These are phyloP conservation scores for Cyclargus thomasi DNA, from an alignment of 1,140 invertebrate species.

Conservation along the genomic window DNA sequence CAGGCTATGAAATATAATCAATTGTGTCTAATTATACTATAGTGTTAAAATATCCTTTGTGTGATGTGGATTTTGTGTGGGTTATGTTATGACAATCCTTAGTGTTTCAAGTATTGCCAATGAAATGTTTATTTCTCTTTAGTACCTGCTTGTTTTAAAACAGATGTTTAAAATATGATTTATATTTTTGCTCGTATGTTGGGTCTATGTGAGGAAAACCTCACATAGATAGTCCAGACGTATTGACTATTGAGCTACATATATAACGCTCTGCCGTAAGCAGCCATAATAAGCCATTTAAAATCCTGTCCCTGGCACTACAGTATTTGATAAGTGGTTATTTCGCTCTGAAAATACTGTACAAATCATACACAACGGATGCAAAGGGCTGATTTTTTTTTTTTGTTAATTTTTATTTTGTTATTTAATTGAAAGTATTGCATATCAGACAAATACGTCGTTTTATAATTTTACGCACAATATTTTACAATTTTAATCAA, in stretches of 20 bases:
- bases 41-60: neutral
- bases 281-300: no score
- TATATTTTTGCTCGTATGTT: neutral
- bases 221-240: no score
- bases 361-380: no score
- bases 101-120: constrained; percentile 6
- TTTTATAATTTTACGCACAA: neutral
- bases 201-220: no score
- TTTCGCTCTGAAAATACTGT: no score
- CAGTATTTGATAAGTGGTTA: no score
- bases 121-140: constrained; percentile 1
- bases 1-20: constrained; percentile 9
- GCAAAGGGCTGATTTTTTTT: no score
- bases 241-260: no score
- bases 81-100: neutral
- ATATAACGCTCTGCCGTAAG: no score
- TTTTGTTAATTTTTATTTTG: constrained; percentile 12
- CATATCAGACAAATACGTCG: neutral
- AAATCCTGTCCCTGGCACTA: no score
- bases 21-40: constrained; percentile 1
- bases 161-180: neutral
- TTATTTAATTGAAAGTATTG: constrained; percentile 11
- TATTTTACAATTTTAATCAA: neutral
- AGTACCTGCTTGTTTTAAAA: constrained; percentile 6
- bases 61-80: constrained; percentile 9